Base-by-base conservation (phyloP, 2,888 invertebrate genomes). In the Scaptomyza tumidula region DNA sequence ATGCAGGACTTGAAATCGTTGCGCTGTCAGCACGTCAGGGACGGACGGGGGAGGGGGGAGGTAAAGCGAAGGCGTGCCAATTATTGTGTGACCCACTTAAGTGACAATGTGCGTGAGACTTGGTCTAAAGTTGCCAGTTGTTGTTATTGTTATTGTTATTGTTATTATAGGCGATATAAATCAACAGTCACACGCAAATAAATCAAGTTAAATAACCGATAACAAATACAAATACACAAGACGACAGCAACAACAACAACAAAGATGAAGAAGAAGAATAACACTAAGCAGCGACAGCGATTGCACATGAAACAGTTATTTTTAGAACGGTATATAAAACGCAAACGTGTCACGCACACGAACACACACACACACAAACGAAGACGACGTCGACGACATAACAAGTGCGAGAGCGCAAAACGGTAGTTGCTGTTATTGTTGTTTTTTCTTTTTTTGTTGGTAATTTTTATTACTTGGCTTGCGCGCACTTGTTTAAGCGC, bases 151-250 rank as follows among this genome's bases (percentile, higher is more conserved):
- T 58, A 9, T 50, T 71, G 19, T 52, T 68, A 7, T 50, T 61
- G 7, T 58, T 58, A n/a, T 56, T 61, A 37, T 62, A 33, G 57
- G 75, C 76, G 69, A 83, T 75, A 88, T 80, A 86, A 85, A 88
- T 87, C 80, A 85, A 79, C 77, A 81, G 86, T 78, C 70, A 79
- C 84, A 86, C 80, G 86, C 88, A 85, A 87, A 87, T 87, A 85
- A 85, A 87, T 86, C 86, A 87, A 75, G 77, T 85, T 82, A 83
- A 87, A 85, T 80, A 87, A 86, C 78, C 84, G 86, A 85, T 87
- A 86, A 88, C 77, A 79, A 88, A 86, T 81, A 84, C 78, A 78
- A 59, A 70, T 60, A 68, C 62, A 67, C 49, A 64, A 53, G 49
- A 45, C 54, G 57, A 48, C 58, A 39, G 31, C 59, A 41, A 44